Percentiles rank a stretch among this genome's conserved stretches.
phyloP scores from a whole-genome alignment of 2,888 invertebrate genomes.

The Sepiola atlantica region DNA sequence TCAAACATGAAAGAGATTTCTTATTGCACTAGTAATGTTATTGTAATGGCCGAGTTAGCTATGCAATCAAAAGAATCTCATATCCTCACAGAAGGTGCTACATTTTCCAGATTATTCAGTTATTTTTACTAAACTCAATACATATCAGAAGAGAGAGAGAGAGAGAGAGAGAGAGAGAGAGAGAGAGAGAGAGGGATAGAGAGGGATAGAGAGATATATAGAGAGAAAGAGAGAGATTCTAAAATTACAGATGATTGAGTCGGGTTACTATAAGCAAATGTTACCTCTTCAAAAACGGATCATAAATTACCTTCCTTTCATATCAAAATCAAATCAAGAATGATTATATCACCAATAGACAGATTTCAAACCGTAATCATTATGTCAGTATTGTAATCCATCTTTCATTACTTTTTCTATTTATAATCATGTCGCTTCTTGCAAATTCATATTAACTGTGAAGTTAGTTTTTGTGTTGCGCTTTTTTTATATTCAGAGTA shows the following conservation, averaged over 20 bases:
- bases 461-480: not conserved
- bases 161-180: not conserved
- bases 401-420: not conserved
- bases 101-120: not conserved
- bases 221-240: not conserved
- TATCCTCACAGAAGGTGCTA: not conserved
- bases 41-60: not conserved
- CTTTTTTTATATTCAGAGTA: no score
- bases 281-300: not conserved
- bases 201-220: no score
- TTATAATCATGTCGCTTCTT: not conserved
- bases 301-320: not conserved
- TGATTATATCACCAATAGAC: not conserved
- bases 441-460: not conserved
- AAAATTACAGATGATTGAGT: not conserved
- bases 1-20: slow-evolving; percentile 6
- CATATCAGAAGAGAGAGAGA: not conserved
- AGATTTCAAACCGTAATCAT: not conserved
- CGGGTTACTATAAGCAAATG: not conserved
- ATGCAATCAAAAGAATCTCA: not conserved
- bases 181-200: no score
- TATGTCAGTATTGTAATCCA: not conserved
- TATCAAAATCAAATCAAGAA: not conserved
- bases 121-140: not conserved
- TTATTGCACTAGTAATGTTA: not conserved